Conservation (phyloP, 92 coral and sea anemone species). For the Parazoanthus swiftii region DNA sequence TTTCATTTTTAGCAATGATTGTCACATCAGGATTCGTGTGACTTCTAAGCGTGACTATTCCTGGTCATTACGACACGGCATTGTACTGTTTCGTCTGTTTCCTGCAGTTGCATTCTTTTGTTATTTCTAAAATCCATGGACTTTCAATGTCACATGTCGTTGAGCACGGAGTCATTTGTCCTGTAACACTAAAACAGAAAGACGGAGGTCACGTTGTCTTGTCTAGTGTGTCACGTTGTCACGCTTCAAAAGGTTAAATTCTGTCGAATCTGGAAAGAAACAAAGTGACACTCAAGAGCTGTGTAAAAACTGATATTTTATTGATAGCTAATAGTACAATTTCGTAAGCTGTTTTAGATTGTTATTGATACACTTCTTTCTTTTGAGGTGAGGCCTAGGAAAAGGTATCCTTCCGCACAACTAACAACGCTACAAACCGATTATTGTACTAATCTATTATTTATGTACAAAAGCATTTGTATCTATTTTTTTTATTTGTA, state of each 20-base stretch:
- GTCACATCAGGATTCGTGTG: not conserved
- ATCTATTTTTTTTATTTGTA: slow-evolving; percentile 19
- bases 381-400: not conserved
- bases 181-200: not conserved
- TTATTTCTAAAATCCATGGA: not conserved
- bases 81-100: slow-evolving; percentile 1
- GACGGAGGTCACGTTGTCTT: not conserved
- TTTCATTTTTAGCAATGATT: not conserved
- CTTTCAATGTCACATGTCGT: not conserved
- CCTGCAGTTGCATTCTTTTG: not conserved
- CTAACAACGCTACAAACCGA: too few species aligned
- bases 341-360: not conserved
- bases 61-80: not conserved
- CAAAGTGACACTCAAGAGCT: not conserved
- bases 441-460: not conserved
- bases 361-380: not conserved
- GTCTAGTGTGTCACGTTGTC: slow-evolving; percentile 19
- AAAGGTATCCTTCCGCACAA: too few species aligned
- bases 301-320: slow-evolving; percentile 4
- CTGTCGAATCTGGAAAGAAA: slow-evolving; percentile 23
- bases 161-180: not conserved
- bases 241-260: slow-evolving; percentile 5
- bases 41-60: not conserved
- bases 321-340: not conserved
- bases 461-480: not conserved